Evolutionary conservation across 2,797 vertebrate species (phyloP), one percentile per base, ranked within the genome.

Genomic region (Sebastolobus alascanus): DNA sequence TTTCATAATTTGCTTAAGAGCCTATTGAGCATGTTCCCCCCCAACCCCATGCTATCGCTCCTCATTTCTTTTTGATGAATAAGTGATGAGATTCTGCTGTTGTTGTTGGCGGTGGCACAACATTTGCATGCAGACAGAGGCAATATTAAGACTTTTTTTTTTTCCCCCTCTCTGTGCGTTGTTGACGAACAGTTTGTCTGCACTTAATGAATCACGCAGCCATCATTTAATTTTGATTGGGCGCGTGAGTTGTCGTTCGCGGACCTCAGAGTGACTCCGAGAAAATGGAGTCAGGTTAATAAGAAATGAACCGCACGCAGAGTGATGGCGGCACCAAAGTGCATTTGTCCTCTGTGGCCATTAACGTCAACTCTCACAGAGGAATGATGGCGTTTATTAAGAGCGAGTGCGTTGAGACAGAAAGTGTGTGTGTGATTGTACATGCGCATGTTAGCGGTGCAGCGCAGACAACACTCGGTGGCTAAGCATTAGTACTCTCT

Each of bases 141-240:
- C n/a, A 75, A 84, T 73, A 65, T 40, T 27, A 68, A 72, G 52
- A 46, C 0, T 5, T 18, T 31, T 81, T 80, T 84, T 59, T 29
- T 58, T 8, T 11, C 3, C 7, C 12, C 7, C 12, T 25, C 29
- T 65, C 35, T 11, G 20, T 25, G 59, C 29, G 14, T 50, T 72
- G 61, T 40, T 87, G 80, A 83, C 5, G n/a, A 90, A 85, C 74
- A 80, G 67, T 87, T 86, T 77, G 79, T 84, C 83, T 87, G 69
- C 55, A 77, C 68, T 81, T 80, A 89, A 91, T 92, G 86, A 92
- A 92, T 93, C 88, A 85, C 74, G 2, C 77, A 25, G 74, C 13
- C 6, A 86, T 92, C 88, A 82, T 88, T 91, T 84, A 3, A 87
- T 88, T 89, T 87, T 81, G 88, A 93, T 88, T 86, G 83, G 83